These are phyloP conservation scores for Tortrix viridana DNA, from an alignment of 2,888 invertebrate species.

Conservation along the genomic window DNA sequence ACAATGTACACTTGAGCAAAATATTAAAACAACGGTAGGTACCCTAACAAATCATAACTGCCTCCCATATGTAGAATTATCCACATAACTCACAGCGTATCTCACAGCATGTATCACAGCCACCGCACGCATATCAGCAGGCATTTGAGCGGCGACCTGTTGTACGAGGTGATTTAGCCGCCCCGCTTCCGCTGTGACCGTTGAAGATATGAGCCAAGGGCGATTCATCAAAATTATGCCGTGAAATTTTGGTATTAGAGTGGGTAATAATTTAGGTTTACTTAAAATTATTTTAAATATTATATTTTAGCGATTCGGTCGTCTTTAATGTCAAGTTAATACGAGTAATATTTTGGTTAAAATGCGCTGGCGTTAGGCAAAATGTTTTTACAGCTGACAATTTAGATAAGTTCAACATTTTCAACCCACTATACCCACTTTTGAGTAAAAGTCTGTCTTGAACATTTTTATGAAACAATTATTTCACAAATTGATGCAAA, in stretches of 20 bases:
- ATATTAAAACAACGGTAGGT: background rate
- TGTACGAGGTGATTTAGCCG: conserved; percentile 18
- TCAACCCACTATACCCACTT: no score
- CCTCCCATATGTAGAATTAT: background rate
- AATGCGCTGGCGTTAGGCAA: no score
- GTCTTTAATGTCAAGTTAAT: no score
- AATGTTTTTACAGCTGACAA: no score
- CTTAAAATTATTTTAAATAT: no score
- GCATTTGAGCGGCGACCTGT: conserved; percentile 11
- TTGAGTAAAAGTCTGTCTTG: no score
- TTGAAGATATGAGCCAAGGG: conserved; percentile 14
- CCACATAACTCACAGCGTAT: conserved; percentile 14
- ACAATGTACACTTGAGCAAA: background rate
- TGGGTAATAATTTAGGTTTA: conserved; percentile 6
- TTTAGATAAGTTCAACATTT: no score
- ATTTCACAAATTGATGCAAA: no score
- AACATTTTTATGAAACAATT: no score
- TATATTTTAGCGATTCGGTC: no score
- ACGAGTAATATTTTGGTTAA: no score
- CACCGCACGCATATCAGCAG: conserved; percentile 15
- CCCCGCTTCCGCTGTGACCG: conserved; percentile 13
- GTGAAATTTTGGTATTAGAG: background rate
- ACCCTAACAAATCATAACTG: background rate
- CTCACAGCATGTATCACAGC: conserved; percentile 14
- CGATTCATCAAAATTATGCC: conserved; percentile 23